These are phyloP conservation scores for Nudaria mundana DNA, from an alignment of 2,888 invertebrate species.

Conservation along the genomic window DNA sequence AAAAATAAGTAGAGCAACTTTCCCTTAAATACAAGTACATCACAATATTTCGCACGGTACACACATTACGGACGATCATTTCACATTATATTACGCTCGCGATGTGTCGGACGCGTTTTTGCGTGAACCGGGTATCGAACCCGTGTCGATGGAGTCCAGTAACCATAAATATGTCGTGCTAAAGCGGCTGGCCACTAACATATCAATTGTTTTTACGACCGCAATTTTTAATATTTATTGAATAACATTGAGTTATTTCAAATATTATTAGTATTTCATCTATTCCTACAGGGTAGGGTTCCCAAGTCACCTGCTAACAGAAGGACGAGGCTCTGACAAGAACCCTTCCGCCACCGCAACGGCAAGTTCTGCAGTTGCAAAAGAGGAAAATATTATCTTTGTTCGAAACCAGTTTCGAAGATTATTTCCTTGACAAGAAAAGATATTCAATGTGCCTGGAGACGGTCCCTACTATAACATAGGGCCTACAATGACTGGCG, in stretches of 20 bases:
- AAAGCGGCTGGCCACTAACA: constrained; percentile 56
- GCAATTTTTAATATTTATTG: constrained; percentile 70
- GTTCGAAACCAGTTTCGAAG: no score
- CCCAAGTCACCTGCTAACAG: no score
- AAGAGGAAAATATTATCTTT: no score
- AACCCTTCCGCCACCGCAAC: no score
- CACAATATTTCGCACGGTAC: constrained; percentile 66
- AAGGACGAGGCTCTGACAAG: no score
- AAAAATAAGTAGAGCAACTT: constrained; percentile 43
- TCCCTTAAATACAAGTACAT: constrained; percentile 22
- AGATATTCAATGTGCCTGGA: no score
- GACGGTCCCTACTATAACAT: no score
- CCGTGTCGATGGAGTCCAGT: constrained; percentile 57
- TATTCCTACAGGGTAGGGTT: no score
- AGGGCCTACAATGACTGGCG: no score
- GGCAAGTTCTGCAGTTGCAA: no score
- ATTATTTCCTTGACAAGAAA: no score
- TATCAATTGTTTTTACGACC: constrained; percentile 73
- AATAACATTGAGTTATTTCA: constrained; percentile 47
- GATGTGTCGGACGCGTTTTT: constrained; percentile 50
- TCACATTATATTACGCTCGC: constrained; percentile 63
- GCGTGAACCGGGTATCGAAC: constrained; percentile 54
- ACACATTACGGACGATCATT: constrained; percentile 72
- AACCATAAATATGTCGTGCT: constrained; percentile 60
- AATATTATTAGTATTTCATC: constrained; percentile 37